Percentiles rank a stretch among this genome's conserved stretches.
Conservation (phyloP, 2,797 vertebrate species). For the Vultur gryphus region DNA sequence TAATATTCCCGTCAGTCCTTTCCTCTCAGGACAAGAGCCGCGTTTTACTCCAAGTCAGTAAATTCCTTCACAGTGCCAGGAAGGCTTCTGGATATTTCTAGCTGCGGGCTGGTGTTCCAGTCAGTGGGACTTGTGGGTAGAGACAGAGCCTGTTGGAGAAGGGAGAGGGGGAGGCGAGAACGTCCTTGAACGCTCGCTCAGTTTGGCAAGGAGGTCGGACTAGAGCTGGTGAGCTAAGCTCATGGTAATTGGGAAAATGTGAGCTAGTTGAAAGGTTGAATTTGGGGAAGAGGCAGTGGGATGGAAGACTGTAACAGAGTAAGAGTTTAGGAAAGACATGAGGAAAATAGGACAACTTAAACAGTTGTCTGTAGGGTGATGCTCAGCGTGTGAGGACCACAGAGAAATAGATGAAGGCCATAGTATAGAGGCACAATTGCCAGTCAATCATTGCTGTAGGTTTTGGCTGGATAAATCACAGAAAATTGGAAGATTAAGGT, state of each 20-base stretch:
- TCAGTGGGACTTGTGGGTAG: background rate
- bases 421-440: background rate
- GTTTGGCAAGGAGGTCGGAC: background rate
- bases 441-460: background rate
- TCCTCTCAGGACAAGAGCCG: background rate
- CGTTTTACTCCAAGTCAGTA: background rate
- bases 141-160: background rate
- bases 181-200: rapidly evolving
- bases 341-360: background rate
- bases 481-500: background rate
- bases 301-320: background rate
- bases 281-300: background rate
- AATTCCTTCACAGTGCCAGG: background rate
- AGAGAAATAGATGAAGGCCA: background rate
- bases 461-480: background rate
- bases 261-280: background rate
- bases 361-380: background rate
- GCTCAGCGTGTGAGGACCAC: background rate
- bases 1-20: background rate
- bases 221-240: background rate
- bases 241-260: background rate
- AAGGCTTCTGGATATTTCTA: background rate
- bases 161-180: background rate
- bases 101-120: background rate
- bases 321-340: background rate